These are phyloP conservation scores for Hemicordylus capensis DNA, from an alignment of 2,113 vertebrate genomes.

Conservation along the genomic window DNA sequence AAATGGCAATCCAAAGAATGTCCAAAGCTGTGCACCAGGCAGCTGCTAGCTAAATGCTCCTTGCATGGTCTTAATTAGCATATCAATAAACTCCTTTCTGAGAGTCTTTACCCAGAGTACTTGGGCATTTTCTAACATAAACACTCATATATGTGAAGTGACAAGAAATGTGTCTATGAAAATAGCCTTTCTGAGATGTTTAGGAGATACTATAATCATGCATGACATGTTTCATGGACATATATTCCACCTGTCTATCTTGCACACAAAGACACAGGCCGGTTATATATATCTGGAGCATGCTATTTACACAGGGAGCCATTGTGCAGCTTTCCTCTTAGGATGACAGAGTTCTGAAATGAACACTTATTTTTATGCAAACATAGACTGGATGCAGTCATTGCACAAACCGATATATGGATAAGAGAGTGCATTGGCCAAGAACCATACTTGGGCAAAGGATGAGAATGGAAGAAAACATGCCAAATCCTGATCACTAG, in stretches of 20 bases:
- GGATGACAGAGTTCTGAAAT: background rate
- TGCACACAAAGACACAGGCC: background rate
- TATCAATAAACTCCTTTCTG: background rate
- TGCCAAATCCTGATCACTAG: background rate
- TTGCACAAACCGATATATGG: background rate
- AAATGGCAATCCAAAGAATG: background rate
- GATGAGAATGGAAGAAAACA: background rate
- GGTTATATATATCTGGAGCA: constrained; percentile 19
- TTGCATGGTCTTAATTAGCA: background rate
- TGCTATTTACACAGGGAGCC: constrained; percentile 2
- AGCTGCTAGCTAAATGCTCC: constrained; percentile 27
- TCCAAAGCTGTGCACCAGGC: background rate
- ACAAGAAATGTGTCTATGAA: background rate
- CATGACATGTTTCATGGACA: constrained; percentile 21
- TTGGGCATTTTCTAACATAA: constrained; percentile 36
- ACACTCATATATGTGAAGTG: background rate
- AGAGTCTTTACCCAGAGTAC: constrained; percentile 7
- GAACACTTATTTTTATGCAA: background rate
- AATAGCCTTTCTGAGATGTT: constrained; percentile 5
- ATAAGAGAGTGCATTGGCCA: background rate
- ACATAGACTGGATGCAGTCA: background rate
- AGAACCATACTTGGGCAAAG: background rate
- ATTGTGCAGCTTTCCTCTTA: background rate
- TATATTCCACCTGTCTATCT: constrained; percentile 18
- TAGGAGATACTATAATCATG: background rate